A percentile compares a stretch with the other conserved stretches of the same genome.
phyloP scores from a whole-genome alignment of 2,888 invertebrate genomes.

The Chloroclystis v-ata region DNA sequence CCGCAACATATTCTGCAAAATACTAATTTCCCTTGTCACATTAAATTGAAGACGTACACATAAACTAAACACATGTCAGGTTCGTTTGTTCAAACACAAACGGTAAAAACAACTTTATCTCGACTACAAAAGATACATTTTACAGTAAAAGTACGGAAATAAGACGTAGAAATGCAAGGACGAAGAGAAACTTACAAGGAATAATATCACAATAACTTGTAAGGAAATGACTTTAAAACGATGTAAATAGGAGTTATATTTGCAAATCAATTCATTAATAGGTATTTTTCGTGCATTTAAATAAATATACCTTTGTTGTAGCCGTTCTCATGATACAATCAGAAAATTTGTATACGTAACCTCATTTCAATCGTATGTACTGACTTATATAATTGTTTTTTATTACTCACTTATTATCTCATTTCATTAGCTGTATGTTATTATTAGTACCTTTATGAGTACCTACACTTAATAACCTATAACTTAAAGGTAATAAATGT shows the following conservation, averaged over 20 bases:
- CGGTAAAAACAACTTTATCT: slow-evolving; percentile 12
- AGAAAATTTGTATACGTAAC: too few relatives aligned
- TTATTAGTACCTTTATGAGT: too few relatives aligned
- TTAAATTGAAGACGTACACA: slow-evolving; percentile 40
- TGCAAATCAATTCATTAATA: slow-evolving; percentile 16
- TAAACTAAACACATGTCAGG: slow-evolving; percentile 40
- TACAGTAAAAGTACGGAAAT: slow-evolving; percentile 5
- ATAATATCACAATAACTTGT: slow-evolving; percentile 22
- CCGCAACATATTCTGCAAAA: slow-evolving; percentile 26
- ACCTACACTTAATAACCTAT: too few relatives aligned
- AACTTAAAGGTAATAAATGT: too few relatives aligned
- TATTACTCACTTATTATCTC: too few relatives aligned
- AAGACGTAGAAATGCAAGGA: slow-evolving; percentile 25
- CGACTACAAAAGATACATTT: slow-evolving; percentile 22
- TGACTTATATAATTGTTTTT: too few relatives aligned
- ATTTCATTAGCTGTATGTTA: too few relatives aligned
- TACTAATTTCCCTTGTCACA: slow-evolving; percentile 40
- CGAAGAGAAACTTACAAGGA: slow-evolving; percentile 24
- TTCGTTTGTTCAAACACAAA: slow-evolving; percentile 15
- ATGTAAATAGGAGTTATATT: slow-evolving; percentile 19
- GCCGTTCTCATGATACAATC: too few relatives aligned
- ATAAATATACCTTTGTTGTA: too few relatives aligned
- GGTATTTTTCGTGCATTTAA: slow-evolving; percentile 10
- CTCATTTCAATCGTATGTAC: too few relatives aligned
- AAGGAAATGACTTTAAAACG: slow-evolving; percentile 19